Percentiles rank a stretch among this genome's conserved stretches.
These are phyloP conservation scores for Nannoperca australis DNA, from an alignment of 2,797 vertebrate genomes.

Conservation along the genomic window DNA sequence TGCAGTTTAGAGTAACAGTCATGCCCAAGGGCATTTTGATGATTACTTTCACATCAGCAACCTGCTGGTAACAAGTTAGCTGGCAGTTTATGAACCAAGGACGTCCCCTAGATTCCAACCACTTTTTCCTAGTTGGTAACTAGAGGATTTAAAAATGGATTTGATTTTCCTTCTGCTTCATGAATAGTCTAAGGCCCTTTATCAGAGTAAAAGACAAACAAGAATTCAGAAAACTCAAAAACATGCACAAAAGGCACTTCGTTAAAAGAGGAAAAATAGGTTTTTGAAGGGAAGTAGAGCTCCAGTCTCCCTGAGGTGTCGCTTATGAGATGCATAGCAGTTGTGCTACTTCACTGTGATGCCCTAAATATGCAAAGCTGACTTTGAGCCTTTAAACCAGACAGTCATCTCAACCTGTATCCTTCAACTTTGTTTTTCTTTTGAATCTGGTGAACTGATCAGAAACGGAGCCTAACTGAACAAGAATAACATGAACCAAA, in stretches of 20 bases:
- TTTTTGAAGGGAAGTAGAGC: slow-evolving; percentile 37
- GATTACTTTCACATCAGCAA: slow-evolving; percentile 27
- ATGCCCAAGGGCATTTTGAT: slow-evolving; percentile 6
- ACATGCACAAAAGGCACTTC: slow-evolving; percentile 13
- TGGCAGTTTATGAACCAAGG: slow-evolving; percentile 26
- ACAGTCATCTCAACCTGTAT: slow-evolving; percentile 34
- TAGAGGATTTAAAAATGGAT: slow-evolving; percentile 16
- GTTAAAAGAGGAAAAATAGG: slow-evolving; percentile 32
- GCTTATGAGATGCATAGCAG: slow-evolving; percentile 39
- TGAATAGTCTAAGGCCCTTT: slow-evolving; percentile 18
- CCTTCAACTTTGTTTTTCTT: slow-evolving; percentile 11
- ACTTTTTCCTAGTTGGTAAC: slow-evolving; percentile 14
- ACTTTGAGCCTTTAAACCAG: slow-evolving; percentile 44
- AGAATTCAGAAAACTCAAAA: slow-evolving; percentile 17
- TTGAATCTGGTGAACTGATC: slow-evolving; percentile 28
- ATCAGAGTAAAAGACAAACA: slow-evolving; percentile 29
- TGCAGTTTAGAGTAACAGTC: slow-evolving; percentile 21
- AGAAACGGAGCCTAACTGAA: slow-evolving; percentile 11
- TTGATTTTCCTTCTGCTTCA: slow-evolving; percentile 19
- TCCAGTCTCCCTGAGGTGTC: slow-evolving; percentile 39
- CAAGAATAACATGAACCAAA: slow-evolving; percentile 1
- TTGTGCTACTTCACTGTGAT: slow-evolving; percentile 41
- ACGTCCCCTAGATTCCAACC: slow-evolving; percentile 1
- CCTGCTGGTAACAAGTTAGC: slow-evolving; percentile 23
- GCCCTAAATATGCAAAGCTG: slow-evolving; percentile 50